Conservation (phyloP, 2,113 vertebrate species). For the Xiphophorus hellerii region DNA sequence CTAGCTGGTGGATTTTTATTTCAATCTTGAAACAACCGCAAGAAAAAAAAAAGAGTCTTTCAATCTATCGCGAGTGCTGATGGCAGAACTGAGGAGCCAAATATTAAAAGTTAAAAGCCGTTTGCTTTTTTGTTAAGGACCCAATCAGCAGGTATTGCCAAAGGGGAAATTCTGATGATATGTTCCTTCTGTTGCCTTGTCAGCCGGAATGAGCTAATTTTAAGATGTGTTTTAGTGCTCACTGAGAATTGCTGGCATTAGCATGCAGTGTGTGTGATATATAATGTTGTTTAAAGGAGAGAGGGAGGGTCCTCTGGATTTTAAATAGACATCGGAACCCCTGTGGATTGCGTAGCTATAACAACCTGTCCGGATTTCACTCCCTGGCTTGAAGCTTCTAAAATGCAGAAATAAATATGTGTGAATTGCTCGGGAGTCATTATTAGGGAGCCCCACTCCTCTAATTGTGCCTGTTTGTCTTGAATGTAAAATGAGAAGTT, state of each 20-base stretch:
- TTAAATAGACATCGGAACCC: conserved; percentile 88
- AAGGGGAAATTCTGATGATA: conserved; percentile 86
- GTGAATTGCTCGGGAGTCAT: conserved; percentile 71
- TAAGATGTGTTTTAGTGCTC: conserved; percentile 87
- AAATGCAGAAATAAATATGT: conserved; percentile 84
- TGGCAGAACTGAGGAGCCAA: conserved; percentile 78
- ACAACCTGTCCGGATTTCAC: conserved; percentile 91
- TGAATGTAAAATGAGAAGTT: conserved; percentile 44
- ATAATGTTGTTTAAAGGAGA: conserved; percentile 85
- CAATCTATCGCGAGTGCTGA: conserved; percentile 75
- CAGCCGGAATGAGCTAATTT: conserved; percentile 84
- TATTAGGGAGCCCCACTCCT: conserved; percentile 47
- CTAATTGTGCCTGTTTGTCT: conserved; percentile 47
- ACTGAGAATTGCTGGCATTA: conserved; percentile 85
- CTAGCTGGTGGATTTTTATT: conserved; percentile 34
- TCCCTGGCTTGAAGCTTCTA: conserved; percentile 86
- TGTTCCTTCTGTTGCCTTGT: conserved; percentile 73
- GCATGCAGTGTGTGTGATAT: conserved; percentile 83
- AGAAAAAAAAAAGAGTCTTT: not conserved
- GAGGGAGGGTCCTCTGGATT: conserved; percentile 82
- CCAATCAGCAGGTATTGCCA: conserved; percentile 89
- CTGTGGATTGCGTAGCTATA: conserved; percentile 88
- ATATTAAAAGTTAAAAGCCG: conserved; percentile 84
- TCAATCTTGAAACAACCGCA: conserved; percentile 25
- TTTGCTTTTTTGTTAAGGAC: conserved; percentile 70